Percentiles rank a stretch among this genome's conserved stretches.
Evolutionary conservation across 92 coral and sea anemone species (phyloP).

Genomic region (Ricordea florida): DNA sequence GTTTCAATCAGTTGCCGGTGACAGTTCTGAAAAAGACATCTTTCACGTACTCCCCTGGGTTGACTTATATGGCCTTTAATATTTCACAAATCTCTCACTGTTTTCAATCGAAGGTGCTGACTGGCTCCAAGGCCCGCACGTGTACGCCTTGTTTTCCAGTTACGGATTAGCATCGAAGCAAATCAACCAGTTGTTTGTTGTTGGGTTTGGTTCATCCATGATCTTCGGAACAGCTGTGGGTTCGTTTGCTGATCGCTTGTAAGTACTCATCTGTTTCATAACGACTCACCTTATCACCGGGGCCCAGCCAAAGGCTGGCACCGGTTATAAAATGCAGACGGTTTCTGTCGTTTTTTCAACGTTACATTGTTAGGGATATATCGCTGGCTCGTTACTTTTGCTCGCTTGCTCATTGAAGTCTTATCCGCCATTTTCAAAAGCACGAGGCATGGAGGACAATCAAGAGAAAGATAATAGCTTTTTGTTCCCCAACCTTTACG

Average conservation of each 20-base stretch:
- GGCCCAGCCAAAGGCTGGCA: no score
- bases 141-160: constrained; percentile 85
- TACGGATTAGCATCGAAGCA: constrained; percentile 88
- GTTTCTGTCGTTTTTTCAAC: no score
- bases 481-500: no score
- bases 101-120: constrained; percentile 71
- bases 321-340: no score
- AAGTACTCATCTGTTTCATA: not conserved
- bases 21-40: not conserved
- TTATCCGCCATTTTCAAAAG: no score
- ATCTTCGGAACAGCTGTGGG: constrained; percentile 94
- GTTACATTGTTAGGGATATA: no score
- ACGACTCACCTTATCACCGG: not conserved
- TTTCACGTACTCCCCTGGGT: not conserved
- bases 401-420: no score
- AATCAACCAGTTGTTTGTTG: constrained; percentile 88
- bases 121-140: constrained; percentile 98
- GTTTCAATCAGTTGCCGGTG: no score
- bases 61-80: not conserved
- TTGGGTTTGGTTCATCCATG: constrained; percentile 97
- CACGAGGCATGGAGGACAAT: no score
- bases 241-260: constrained; percentile 94
- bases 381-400: no score
- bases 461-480: no score
- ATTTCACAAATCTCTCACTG: not conserved